Base-by-base conservation (phyloP, 2,113 vertebrate genomes). In the Ceyx melanurus region DNA sequence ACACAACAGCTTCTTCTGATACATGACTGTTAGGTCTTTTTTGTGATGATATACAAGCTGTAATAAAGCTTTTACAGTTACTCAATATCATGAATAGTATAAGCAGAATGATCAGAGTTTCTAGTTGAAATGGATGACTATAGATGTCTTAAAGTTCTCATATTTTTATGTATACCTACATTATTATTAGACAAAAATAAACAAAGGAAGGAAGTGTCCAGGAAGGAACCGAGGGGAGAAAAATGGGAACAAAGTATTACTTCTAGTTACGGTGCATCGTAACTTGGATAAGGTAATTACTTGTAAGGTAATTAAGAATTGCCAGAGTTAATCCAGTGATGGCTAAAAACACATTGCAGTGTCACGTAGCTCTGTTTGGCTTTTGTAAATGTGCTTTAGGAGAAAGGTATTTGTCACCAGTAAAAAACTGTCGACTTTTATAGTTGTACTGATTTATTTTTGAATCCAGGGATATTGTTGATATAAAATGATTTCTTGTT, bases 41-140 rank as follows among this genome's bases (percentile, higher is more conserved):
- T 33, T 93, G 33, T 0, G 4, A 46, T 96, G 85, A 94, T 90
- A 78, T 37, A 58, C 79, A 94, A 75, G 65, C 61, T 61, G 26
- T 78, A 93, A 95, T 92, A 93, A 96, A 91, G 58, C 42, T 93
- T 95, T 95, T 92, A 94, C 76, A 83, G 68, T 84, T 96, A 90
- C 60, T 96, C 93, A 93, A 78, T 96, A 94, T 82, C 65, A 65
- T 54, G 78, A 95, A 88, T 85, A 76, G 65, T 31, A 86, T 86
- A 89, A 92, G 64, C 29, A 85, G 84, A 92, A 61, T 82, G 77
- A 83, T 86, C 73, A 82, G 91, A 88, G 65, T 89, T 96, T 79
- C 70, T 82, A 22, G 58, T 42, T 92, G 58, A 61, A 94, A 61
- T 90, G 80, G 56, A 86, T 91, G 76, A 50, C 93, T 86, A 3